A percentile compares a stretch with the other conserved stretches of the same genome.
Conservation (phyloP, 2,888 invertebrate genomes). For the Dendrolimus pini region DNA sequence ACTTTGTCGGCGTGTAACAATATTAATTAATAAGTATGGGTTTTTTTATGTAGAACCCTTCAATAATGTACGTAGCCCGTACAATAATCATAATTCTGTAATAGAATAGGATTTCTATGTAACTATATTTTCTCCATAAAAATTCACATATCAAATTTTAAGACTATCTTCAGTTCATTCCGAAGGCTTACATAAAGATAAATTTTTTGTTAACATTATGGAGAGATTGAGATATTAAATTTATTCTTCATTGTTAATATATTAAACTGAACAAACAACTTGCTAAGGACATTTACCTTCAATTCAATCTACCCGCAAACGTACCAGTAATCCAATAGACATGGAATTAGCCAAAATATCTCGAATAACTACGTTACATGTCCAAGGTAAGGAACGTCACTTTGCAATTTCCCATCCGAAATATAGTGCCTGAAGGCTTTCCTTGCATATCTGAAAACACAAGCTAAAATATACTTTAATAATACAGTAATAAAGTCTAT, state of each 20-base stretch:
- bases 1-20: too few species aligned
- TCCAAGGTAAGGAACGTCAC: neutral
- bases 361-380: neutral
- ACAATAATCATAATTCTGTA: too few species aligned
- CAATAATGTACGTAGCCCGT: too few species aligned
- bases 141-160: neutral
- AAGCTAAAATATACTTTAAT: neutral
- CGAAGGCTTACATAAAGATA: neutral
- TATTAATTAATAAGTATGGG: too few species aligned
- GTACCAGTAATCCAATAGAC: neutral
- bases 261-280: neutral
- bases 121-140: too few species aligned
- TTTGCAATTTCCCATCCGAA: neutral
- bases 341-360: neutral
- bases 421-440: neutral
- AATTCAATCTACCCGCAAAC: neutral
- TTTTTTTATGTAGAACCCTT: too few species aligned
- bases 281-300: neutral
- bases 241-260: too few species aligned
- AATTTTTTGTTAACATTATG: too few species aligned
- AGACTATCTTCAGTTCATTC: neutral
- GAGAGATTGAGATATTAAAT: too few species aligned
- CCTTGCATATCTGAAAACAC: neutral
- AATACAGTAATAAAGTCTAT: neutral
- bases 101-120: too few species aligned